Evolutionary conservation across 1,140 invertebrate genomes (phyloP).

Genomic region (Aphaenogaster ashmeadi): DNA sequence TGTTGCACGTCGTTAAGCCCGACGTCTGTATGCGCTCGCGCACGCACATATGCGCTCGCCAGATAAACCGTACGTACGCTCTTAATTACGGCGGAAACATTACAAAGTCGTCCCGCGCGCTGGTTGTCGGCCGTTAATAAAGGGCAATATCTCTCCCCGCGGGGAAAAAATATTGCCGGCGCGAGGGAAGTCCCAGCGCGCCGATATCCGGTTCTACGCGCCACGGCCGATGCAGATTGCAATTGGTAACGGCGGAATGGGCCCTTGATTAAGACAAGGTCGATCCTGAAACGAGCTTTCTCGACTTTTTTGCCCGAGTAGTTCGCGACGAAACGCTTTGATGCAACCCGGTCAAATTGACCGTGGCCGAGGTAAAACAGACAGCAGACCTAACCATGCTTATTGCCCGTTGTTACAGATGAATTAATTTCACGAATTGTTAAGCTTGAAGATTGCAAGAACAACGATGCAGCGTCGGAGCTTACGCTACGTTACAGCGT

Average conservation of each 20-base stretch:
- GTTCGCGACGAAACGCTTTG: neutral
- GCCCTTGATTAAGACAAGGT: slow-evolving; percentile 41
- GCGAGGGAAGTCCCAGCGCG: slow-evolving; percentile 35
- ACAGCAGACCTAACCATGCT: neutral
- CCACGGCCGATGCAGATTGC: slow-evolving; percentile 44
- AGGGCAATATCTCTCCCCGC: slow-evolving; percentile 51
- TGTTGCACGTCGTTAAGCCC: slow-evolving; percentile 74
- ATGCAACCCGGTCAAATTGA: slow-evolving; percentile 15
- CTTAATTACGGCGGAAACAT: slow-evolving; percentile 66
- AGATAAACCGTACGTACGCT: slow-evolving; percentile 54
- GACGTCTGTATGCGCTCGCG: slow-evolving; percentile 24
- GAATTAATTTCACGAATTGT: slow-evolving; percentile 18
- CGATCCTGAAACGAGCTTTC: slow-evolving; percentile 16
- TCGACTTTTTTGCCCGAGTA: neutral
- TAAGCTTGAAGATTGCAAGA: neutral
- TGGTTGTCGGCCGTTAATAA: slow-evolving; percentile 58
- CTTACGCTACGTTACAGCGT: neutral
- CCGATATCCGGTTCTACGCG: slow-evolving; percentile 61
- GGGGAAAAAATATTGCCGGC: slow-evolving; percentile 35
- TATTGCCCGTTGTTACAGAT: neutral
- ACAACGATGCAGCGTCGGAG: neutral
- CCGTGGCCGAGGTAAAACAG: neutral
- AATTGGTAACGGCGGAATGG: slow-evolving; percentile 42
- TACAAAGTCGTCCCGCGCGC: slow-evolving; percentile 55
- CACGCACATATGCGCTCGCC: slow-evolving; percentile 23